These are phyloP conservation scores for Saguinus imperator DNA, from an alignment of 2,113 vertebrate genomes.

Conservation along the genomic window DNA sequence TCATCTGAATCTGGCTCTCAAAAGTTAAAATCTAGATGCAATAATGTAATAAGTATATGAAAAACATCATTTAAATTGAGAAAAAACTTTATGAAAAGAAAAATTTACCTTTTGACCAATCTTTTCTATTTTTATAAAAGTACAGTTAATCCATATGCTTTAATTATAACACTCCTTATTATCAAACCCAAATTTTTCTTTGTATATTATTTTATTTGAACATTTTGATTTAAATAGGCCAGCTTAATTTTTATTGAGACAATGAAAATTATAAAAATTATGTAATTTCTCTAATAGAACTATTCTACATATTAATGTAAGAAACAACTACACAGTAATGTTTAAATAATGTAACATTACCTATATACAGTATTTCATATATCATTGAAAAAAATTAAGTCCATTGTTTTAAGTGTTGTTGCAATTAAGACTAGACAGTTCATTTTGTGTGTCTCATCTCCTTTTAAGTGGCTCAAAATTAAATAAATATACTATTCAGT, in stretches of 20 bases:
- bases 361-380: not conserved
- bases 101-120: not conserved
- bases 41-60: not conserved
- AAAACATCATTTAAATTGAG: not conserved
- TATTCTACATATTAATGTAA: not conserved
- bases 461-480: not conserved
- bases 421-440: not conserved
- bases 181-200: not conserved
- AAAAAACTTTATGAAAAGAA: not conserved
- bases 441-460: not conserved
- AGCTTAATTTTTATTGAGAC: not conserved
- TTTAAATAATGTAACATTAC: not conserved
- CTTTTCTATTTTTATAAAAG: not conserved
- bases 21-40: not conserved
- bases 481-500: not conserved
- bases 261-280: not conserved
- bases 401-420: not conserved
- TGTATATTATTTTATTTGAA: not conserved
- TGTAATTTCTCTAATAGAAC: not conserved
- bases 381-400: not conserved
- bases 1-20: not conserved
- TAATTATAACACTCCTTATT: not conserved
- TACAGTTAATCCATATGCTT: not conserved
- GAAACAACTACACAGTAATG: not conserved
- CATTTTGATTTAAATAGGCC: not conserved